Base-by-base conservation (phyloP, 2,797 vertebrate genomes). In the Lepus oiostolus region DNA sequence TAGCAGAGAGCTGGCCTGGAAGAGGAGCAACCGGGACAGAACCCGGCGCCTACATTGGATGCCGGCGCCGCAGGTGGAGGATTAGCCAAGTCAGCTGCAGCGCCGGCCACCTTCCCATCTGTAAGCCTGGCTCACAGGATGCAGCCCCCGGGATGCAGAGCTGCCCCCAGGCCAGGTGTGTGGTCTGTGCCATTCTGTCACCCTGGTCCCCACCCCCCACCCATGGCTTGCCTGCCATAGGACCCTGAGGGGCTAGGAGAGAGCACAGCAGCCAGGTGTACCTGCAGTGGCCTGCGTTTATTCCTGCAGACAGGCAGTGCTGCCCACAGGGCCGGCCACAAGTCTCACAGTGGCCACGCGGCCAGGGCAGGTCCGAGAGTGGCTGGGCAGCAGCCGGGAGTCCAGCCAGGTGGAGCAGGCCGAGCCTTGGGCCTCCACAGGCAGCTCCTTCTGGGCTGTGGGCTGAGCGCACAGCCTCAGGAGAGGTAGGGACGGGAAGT, bases 261-360 rank as follows among this genome's bases (percentile, higher is more conserved):
- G 54, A 62, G 28, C 47, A 8, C 30, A 0, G 2, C 83, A 38
- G 47, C 42, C n/a, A 16, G 0, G 24, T 54, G n/a, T 60, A 26
- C 7, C n/a, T 75, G 63, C 96, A 95, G 79, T 76, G 93, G 93
- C 79, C 93, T 21, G 90, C 47, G 94, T 98, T 98, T 98, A 98
- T 98, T 98, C 97, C 97, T 88, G 85, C 96, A 97, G 97, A 96
- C 84, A 96, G 97, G 96, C 95, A 94, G 82, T 95, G 94, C 54
- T 89, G 67, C 83, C 81, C 91, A 88, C 92, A 95, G 97, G 95
- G 95, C 93, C 95, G 96, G 97, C 95, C 94, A 96, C 94, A 96
- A 92, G 96, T 94, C 85, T 96, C 97, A 96, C 88, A 77, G 93
- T 32, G 58, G 75, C 52, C 21, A 54, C 47, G 2, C 9, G 2